Base-by-base conservation (phyloP, 1,140 invertebrate genomes). In the Caerostris extrusa region DNA sequence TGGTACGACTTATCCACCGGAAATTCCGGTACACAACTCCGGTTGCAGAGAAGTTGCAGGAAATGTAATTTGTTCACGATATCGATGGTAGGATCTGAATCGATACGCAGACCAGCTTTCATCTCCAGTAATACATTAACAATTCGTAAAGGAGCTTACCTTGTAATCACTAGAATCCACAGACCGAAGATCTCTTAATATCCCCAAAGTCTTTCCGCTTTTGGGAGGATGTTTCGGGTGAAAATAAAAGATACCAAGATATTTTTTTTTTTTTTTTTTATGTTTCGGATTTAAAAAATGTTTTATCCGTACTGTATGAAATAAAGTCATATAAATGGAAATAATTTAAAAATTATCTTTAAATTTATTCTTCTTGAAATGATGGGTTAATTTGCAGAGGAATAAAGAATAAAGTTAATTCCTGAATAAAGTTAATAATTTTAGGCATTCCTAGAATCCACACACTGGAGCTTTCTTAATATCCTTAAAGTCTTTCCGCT, bases 41-140 rank as follows among this genome's bases (percentile, higher is more conserved):
- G 12, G 19, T 83, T 83, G 81, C 34, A 34, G 81, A 83, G 56
- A 83, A 83, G 81, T 83, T 57, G 81, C 17, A 56, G 81, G 53
- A 83, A 83, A 57, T 56, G 81, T n/a, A 83, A 83, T 83, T 83
- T 83, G 81, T 83, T 83, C 81, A 83, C n/a, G 14, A 14, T 57
- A 83, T 83, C 81, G 81, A 83, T 83, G 17, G 12, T 17, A 34
- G 55, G 81, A 83, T 10, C 69, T n/a, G 19, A 71, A 71, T 71
- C 69, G 69, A 71, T 71, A 71, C 8, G 34, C 19, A 34, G 8
- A 34, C 14, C 19, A 71, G 69, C 69, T 71, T 71, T 71, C 69
- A 71, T 71, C 69, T 71, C 69, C 69, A 34, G 69, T 71, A 34
- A 71, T 71, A 71, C 69, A 71, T 71, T 71, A 71, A 71, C 69